Conservation (phyloP, 2,797 vertebrate genomes). For the Somateria mollissima region DNA sequence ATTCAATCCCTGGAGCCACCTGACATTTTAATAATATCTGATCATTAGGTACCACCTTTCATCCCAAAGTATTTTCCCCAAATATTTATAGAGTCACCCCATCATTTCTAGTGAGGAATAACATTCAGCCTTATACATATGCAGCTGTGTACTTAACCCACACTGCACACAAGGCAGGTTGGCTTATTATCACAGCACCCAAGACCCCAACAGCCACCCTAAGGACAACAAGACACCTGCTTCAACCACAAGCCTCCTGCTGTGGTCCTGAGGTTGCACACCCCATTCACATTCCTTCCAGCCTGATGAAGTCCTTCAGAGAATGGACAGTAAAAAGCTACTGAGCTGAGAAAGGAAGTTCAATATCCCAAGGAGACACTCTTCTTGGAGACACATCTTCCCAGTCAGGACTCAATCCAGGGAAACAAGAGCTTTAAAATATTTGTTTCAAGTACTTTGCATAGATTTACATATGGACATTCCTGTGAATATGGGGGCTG, state of each 20-base stretch:
- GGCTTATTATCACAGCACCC: slow-evolving; percentile 36
- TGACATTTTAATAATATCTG: slow-evolving; percentile 60
- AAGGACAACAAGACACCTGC: slow-evolving; percentile 19
- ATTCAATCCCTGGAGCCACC: slow-evolving; percentile 46
- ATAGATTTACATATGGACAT: background rate
- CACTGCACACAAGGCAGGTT: slow-evolving; percentile 1
- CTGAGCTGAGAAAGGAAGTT: background rate
- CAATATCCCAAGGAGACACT: background rate
- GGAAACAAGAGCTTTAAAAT: background rate
- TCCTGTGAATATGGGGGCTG: background rate
- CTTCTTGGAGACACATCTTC: background rate
- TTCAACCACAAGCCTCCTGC: background rate
- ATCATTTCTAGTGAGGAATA: slow-evolving; percentile 8
- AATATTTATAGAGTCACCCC: slow-evolving; percentile 29
- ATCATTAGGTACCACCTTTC: slow-evolving; percentile 43
- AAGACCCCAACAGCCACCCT: background rate
- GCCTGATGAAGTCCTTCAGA: background rate
- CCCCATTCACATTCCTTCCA: fast-evolving
- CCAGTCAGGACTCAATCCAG: background rate
- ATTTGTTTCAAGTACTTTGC: background rate
- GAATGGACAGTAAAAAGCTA: background rate
- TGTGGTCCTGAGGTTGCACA: background rate
- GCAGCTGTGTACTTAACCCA: slow-evolving; percentile 46
- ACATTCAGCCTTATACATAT: slow-evolving; percentile 33
- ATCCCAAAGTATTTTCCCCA: background rate